Evolutionary conservation across 2,888 invertebrate species (phyloP).

Genomic region (Selenia dentaria): DNA sequence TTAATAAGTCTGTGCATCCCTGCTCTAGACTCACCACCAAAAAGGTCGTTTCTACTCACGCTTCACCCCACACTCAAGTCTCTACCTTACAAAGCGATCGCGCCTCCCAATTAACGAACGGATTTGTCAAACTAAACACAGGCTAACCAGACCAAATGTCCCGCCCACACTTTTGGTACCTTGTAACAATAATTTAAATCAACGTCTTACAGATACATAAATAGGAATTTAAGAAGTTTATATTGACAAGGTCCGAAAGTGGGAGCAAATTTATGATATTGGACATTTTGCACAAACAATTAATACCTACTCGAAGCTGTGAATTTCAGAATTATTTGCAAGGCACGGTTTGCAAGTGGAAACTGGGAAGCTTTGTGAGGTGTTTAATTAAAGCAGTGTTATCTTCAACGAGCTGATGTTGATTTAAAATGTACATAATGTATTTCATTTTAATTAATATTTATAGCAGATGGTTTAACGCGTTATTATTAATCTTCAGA

Average conservation of each 20-base stretch:
- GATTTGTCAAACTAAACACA: constrained; percentile 59
- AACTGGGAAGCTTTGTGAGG: constrained; percentile 15
- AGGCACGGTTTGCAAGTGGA: constrained; percentile 21
- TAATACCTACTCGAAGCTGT: constrained; percentile 36
- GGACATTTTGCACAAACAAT: constrained; percentile 45
- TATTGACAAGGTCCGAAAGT: constrained; percentile 4
- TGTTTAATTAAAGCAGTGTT: constrained; percentile 22
- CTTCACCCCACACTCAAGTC: neutral
- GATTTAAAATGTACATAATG: constrained; percentile 3
- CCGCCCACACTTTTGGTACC: neutral
- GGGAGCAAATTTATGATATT: constrained; percentile 16
- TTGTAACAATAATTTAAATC: constrained; percentile 4
- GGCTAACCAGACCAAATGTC: constrained; percentile 25
- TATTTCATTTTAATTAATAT: neutral
- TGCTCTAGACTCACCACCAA: too few species aligned
- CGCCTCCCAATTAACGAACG: constrained; percentile 49
- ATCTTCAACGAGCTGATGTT: constrained; percentile 16
- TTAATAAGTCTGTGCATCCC: too few species aligned
- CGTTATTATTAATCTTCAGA: too few species aligned
- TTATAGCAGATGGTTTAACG: too few species aligned
- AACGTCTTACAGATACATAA: neutral
- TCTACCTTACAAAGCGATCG: constrained; percentile 27
- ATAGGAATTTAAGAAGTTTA: neutral
- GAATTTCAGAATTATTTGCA: constrained; percentile 37
- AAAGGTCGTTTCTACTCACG: too few species aligned